Base-by-base conservation (phyloP, 2,113 vertebrate species). In the Tyrannus savana region DNA sequence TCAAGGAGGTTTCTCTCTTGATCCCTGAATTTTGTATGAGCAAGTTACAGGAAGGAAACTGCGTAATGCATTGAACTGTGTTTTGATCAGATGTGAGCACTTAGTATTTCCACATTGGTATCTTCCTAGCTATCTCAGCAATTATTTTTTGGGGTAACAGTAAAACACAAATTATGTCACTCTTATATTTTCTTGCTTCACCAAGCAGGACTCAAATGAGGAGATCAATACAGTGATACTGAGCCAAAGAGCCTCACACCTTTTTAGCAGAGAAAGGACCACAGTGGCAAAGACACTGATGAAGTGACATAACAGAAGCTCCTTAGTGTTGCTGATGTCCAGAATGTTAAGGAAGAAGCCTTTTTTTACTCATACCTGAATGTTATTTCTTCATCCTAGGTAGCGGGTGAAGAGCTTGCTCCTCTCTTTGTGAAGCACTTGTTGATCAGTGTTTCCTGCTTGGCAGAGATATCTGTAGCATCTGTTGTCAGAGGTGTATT, bases 81-180 rank as follows among this genome's bases (percentile, higher is more conserved):
- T 77, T 92, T 75, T 95, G 77, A 90, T 96, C 64, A 44, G 63
- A 75, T 93, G 72, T 75, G 89, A 68, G 56, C 56, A 73, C 63
- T 95, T 86, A 0, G 1, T 16, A 10, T 59, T 90, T 82, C 59
- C 27, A 44, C 33, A 44, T 39, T 44, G 75, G 37, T 78, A 52
- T 84, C 77, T 55, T 89, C 58, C 39, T 68, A 56, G 39, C 39
- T 60, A 80, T 69, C 39, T 92, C 37, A 35, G 50, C 16, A 75
- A 30, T 55, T 41, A 41, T 41, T 13, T 59, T 80, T 69, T 55
- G 12, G 19, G 63, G 9, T 80, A 77, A 53, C 35, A 39, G 71
- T 79, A 69, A 78, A 77, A 83, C 68, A 71, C 0, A 2, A 88
- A 37, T 90, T 52, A 39, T 69, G 46, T 35, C 44, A 12, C 27